These are phyloP conservation scores for Nowickia ferox DNA, from an alignment of 2,888 invertebrate species.

Conservation along the genomic window DNA sequence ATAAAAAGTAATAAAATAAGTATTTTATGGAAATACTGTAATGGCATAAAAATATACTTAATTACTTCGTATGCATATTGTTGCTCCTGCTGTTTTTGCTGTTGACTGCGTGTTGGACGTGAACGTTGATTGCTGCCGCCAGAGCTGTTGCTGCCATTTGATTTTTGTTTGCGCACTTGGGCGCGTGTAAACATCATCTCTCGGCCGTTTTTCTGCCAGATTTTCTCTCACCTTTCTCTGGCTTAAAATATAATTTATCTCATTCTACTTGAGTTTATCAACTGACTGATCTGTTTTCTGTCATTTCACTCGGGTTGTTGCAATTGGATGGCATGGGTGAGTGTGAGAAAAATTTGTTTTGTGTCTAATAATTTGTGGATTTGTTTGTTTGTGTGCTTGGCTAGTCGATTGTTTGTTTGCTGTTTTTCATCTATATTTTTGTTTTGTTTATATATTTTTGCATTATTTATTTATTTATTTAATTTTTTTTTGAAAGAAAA, in stretches of 20 bases:
- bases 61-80: constrained; percentile 72
- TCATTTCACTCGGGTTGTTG: constrained; percentile 11
- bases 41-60: neutral
- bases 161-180: constrained; percentile 85
- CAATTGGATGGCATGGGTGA: neutral
- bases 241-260: neutral
- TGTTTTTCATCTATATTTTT: neutral
- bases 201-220: constrained; percentile 64
- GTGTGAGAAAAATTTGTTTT: constrained; percentile 10
- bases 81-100: constrained; percentile 72
- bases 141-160: constrained; percentile 77
- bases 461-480: constrained; percentile 38
- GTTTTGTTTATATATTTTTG: constrained; percentile 33
- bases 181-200: constrained; percentile 89
- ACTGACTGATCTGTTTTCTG: constrained; percentile 31
- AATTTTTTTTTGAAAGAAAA: constrained; percentile 46
- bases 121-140: constrained; percentile 77
- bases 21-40: neutral
- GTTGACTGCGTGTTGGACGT: constrained; percentile 73
- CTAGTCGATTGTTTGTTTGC: constrained; percentile 3
- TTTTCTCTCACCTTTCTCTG: neutral
- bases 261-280: constrained; percentile 40
- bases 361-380: neutral
- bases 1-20: constrained; percentile 27
- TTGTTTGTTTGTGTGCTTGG: constrained; percentile 11